Conservation (phyloP, 2,888 invertebrate genomes). For the Neria commutata region DNA sequence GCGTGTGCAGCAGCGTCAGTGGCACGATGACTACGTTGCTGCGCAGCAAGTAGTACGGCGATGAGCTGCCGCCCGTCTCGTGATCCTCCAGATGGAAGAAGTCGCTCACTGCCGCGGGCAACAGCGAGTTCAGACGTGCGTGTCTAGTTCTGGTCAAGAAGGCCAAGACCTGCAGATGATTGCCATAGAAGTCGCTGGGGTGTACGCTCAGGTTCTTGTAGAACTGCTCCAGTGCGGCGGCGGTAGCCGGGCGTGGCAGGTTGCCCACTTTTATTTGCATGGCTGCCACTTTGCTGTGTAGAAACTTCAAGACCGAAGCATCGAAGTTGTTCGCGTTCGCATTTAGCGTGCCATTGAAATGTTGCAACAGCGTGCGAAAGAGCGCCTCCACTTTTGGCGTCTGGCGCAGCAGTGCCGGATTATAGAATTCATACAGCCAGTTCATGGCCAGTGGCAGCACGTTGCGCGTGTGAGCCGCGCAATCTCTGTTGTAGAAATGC, state of each 20-base stretch:
- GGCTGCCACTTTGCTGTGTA: slow-evolving; percentile 28
- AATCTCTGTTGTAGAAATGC: slow-evolving; percentile 23
- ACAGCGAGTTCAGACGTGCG: background rate
- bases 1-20: slow-evolving; percentile 28
- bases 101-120: background rate
- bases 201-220: slow-evolving; percentile 6
- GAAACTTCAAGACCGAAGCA: slow-evolving; percentile 15
- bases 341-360: slow-evolving; percentile 27
- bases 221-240: slow-evolving; percentile 21
- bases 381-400: slow-evolving; percentile 19
- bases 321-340: slow-evolving; percentile 30
- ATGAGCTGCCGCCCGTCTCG: slow-evolving; percentile 28
- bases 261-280: slow-evolving; percentile 36
- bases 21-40: slow-evolving; percentile 32
- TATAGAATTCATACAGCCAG: slow-evolving; percentile 31
- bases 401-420: slow-evolving; percentile 15
- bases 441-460: slow-evolving; percentile 35
- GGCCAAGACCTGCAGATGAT: background rate
- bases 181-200: background rate
- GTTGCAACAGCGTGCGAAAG: slow-evolving; percentile 25
- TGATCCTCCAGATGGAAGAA: slow-evolving; percentile 21
- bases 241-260: slow-evolving; percentile 27
- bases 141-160: background rate
- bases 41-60: slow-evolving; percentile 31
- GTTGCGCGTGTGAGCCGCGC: slow-evolving; percentile 24